These are phyloP conservation scores for Conomelus anceps DNA, from an alignment of 2,888 invertebrate species.

Conservation along the genomic window DNA sequence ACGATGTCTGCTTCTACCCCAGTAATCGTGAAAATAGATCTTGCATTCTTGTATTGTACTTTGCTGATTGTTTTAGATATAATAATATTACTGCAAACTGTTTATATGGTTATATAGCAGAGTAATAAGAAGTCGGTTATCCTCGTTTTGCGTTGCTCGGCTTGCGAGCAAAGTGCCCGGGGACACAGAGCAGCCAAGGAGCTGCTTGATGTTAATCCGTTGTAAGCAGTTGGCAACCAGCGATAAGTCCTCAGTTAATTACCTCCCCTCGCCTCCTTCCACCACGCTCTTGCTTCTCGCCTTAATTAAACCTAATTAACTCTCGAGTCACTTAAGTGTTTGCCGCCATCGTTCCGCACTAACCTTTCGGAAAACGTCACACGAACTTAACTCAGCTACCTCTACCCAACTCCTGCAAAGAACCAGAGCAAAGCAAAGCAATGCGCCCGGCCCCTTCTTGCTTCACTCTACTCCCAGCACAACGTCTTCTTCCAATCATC, in stretches of 20 bases:
- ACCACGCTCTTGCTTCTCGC: constrained; percentile 22
- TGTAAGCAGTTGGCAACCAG: constrained; percentile 12
- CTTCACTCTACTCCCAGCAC: neutral
- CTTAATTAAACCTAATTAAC: constrained; percentile 34
- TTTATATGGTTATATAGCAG: too few species aligned
- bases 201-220: constrained; percentile 7
- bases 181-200: neutral
- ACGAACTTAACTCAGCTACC: neutral
- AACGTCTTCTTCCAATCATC: neutral
- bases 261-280: neutral
- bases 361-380: constrained; percentile 19
- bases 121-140: neutral
- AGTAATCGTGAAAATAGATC: too few species aligned
- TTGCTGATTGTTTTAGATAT: too few species aligned
- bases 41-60: too few species aligned
- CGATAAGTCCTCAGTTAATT: constrained; percentile 17
- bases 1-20: too few species aligned
- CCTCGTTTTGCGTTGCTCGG: neutral
- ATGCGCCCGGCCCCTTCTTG: neutral
- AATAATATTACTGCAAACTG: too few species aligned
- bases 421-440: neutral
- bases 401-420: neutral
- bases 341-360: constrained; percentile 18
- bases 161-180: neutral
- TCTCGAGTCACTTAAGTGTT: constrained; percentile 26